Percentiles rank a stretch among this genome's conserved stretches.
phyloP scores from a whole-genome alignment of 37 sponge, comb jelly and placozoan species.

The Oopsacas minuta region DNA sequence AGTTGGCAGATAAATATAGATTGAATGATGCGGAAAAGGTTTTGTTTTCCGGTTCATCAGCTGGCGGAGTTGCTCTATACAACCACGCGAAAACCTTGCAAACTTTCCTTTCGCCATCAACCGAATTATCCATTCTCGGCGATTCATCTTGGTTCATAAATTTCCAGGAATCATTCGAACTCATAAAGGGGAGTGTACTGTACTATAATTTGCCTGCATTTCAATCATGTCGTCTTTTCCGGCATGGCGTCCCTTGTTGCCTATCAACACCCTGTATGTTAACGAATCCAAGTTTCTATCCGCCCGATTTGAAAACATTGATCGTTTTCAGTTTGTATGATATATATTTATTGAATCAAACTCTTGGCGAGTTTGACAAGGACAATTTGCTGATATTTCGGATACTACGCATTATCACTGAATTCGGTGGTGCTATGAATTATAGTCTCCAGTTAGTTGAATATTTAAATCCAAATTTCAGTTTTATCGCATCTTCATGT shows the following conservation, averaged over 20 bases:
- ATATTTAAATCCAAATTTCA: background rate
- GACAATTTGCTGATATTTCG: slow-evolving; percentile 18
- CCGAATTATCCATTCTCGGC: slow-evolving; percentile 20
- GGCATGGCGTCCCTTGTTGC: slow-evolving; percentile 23
- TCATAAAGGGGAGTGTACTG: background rate
- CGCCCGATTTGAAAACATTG: slow-evolving; percentile 31
- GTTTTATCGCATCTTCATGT: slow-evolving; percentile 41
- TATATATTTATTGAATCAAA: slow-evolving; percentile 31
- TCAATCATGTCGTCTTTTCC: background rate
- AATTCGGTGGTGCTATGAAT: slow-evolving; percentile 83
- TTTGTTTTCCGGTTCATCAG: slow-evolving; percentile 58
- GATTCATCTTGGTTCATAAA: slow-evolving; percentile 87
- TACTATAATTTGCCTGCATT: background rate
- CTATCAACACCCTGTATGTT: slow-evolving; percentile 32
- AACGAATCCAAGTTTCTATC: slow-evolving; percentile 20
- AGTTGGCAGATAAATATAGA: slow-evolving; percentile 20
- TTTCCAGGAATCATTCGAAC: slow-evolving; percentile 29
- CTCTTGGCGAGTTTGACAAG: background rate
- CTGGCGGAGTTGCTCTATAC: slow-evolving; percentile 68
- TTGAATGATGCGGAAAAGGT: slow-evolving; percentile 28
- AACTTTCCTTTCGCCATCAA: background rate
- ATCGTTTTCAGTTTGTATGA: slow-evolving; percentile 43
- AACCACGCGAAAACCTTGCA: slow-evolving; percentile 47
- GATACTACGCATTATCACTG: slow-evolving; percentile 28
- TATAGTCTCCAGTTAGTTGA: slow-evolving; percentile 23